Conservation (phyloP, 2,797 vertebrate genomes). For the Poeciliopsis presidionis region DNA sequence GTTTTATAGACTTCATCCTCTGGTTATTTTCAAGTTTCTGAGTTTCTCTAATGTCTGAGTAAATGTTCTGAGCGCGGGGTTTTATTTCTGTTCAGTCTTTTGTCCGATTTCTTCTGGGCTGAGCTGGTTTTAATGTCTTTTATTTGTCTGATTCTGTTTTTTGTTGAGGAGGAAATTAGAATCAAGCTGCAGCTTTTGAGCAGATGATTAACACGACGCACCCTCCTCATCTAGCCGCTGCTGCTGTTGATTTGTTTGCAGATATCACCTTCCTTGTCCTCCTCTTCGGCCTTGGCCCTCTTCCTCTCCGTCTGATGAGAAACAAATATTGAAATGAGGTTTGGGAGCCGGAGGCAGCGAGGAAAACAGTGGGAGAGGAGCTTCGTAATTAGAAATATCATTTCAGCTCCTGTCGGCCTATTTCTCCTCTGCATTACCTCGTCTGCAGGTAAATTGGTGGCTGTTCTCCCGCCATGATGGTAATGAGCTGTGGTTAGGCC, state of each 20-base stretch:
- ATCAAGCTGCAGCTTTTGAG: conserved; percentile 21
- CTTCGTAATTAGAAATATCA: conserved; percentile 82
- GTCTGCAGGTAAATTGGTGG: conserved; percentile 76
- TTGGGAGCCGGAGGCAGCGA: conserved; percentile 48
- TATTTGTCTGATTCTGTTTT: neutral
- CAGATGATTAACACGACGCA: conserved; percentile 2
- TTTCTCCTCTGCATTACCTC: conserved; percentile 69
- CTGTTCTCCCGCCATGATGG: conserved; percentile 65
- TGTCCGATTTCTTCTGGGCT: neutral
- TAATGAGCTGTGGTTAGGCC: conserved; percentile 79
- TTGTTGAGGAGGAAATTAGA: conserved; percentile 32
- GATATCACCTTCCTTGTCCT: neutral
- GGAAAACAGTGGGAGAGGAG: conserved; percentile 41
- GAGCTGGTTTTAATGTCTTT: conserved; percentile 2
- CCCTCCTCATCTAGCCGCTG: neutral
- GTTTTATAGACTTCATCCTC: neutral
- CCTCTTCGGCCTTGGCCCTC: neutral
- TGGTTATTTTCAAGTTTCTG: neutral
- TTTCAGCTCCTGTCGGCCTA: conserved; percentile 72
- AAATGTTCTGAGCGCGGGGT: neutral
- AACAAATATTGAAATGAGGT: conserved; percentile 81
- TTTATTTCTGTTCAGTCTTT: neutral
- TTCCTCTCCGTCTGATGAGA: conserved; percentile 58
- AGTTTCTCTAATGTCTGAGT: neutral
- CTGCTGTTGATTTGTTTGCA: conserved; percentile 7